A percentile compares a stretch with the other conserved stretches of the same genome.
Conservation (phyloP, 1,140 invertebrate species). For the Nebria ingens region DNA sequence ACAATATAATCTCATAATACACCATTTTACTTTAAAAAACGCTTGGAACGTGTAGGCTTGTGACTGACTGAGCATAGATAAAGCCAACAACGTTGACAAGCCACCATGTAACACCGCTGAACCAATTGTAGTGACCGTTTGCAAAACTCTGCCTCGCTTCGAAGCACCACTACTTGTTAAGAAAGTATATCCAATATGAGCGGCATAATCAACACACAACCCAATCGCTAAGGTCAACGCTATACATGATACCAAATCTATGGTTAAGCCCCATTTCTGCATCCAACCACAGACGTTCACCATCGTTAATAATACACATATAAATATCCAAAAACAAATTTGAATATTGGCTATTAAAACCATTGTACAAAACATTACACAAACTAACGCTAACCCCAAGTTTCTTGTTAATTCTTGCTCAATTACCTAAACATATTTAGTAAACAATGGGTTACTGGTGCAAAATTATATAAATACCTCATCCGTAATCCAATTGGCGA, state of each 20-base stretch:
- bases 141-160: constrained; percentile 48
- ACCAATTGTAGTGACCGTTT: constrained; percentile 65
- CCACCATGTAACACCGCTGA: constrained; percentile 72
- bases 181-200: constrained; percentile 79
- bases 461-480: constrained; percentile 42
- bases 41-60: constrained; percentile 68
- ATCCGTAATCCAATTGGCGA: constrained; percentile 66
- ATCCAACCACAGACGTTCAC: constrained; percentile 75
- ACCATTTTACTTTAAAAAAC: constrained; percentile 57
- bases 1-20: not conserved
- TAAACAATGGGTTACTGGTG: not conserved
- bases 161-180: constrained; percentile 43
- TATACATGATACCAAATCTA: constrained; percentile 79
- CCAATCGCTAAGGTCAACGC: constrained; percentile 76
- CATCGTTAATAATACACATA: constrained; percentile 66
- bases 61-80: constrained; percentile 59
- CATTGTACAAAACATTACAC: constrained; percentile 70
- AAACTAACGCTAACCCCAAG: constrained; percentile 62
- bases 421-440: constrained; percentile 45
- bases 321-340: constrained; percentile 67
- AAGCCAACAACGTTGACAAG: constrained; percentile 66
- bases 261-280: constrained; percentile 67
- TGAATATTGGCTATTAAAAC: constrained; percentile 70
- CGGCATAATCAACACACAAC: constrained; percentile 80
- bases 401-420: constrained; percentile 67